Percentiles rank a stretch among this genome's conserved stretches.
Conservation (phyloP, 2,113 vertebrate species). For the Istiophorus platypterus region DNA sequence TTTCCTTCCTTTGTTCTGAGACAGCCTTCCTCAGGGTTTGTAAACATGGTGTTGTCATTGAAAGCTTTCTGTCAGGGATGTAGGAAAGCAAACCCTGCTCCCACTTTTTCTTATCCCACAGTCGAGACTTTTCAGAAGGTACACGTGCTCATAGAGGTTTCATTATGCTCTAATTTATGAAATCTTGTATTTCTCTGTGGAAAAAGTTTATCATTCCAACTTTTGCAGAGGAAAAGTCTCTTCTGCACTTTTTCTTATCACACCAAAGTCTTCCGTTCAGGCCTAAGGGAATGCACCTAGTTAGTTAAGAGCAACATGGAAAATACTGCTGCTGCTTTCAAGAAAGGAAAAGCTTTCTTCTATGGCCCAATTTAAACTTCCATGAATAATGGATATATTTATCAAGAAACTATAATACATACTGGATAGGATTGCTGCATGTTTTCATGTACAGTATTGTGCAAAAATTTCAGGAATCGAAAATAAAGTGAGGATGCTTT, state of each 20-base stretch:
- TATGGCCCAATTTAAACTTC: slow-evolving; percentile 68
- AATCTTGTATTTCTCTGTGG: slow-evolving; percentile 57
- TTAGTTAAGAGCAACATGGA: slow-evolving; percentile 73
- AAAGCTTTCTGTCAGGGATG: slow-evolving; percentile 60
- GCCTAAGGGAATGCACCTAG: slow-evolving; percentile 71
- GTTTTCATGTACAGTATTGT: neutral
- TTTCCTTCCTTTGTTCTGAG: slow-evolving; percentile 53
- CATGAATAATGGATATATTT: slow-evolving; percentile 72
- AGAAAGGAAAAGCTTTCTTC: slow-evolving; percentile 60
- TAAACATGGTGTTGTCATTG: slow-evolving; percentile 76
- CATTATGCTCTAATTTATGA: slow-evolving; percentile 70
- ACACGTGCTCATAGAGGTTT: slow-evolving; percentile 28
- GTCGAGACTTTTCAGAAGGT: slow-evolving; percentile 58
- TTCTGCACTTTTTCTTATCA: slow-evolving; percentile 56
- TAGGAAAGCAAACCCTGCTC: slow-evolving; percentile 47
- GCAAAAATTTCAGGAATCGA: neutral
- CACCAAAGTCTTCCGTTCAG: slow-evolving; percentile 65
- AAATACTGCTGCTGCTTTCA: slow-evolving; percentile 57
- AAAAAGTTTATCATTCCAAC: slow-evolving; percentile 68
- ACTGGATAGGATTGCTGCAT: slow-evolving; percentile 12
- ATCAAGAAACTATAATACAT: slow-evolving; percentile 42
- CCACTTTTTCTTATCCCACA: slow-evolving; percentile 53
- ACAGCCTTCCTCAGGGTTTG: slow-evolving; percentile 66
- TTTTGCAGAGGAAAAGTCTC: slow-evolving; percentile 52
- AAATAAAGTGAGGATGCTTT: neutral